phyloP scores from a whole-genome alignment of 2,888 invertebrate genomes.

The Ommatoiulus sabulosus region DNA sequence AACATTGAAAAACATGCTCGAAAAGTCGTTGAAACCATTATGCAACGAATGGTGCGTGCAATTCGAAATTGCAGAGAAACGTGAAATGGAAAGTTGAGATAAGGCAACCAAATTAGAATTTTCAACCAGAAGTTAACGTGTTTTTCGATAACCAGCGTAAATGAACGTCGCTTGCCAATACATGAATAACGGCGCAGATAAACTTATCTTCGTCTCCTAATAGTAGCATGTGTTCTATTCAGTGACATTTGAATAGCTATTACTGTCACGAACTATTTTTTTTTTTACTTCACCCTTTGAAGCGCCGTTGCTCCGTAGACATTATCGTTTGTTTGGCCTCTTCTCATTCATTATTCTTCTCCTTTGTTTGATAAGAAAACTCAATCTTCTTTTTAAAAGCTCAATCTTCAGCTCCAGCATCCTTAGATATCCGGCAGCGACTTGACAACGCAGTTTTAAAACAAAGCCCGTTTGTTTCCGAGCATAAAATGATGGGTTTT shows the following conservation, averaged over 20 bases:
- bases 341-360: conserved; percentile 19
- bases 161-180: too few relatives aligned
- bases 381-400: conserved; percentile 20
- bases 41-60: too few relatives aligned
- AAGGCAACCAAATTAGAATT: too few relatives aligned
- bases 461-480: not conserved
- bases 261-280: not conserved
- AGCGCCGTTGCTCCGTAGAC: not conserved
- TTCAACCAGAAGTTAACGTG: not conserved
- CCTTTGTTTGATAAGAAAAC: conserved; percentile 27
- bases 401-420: not conserved
- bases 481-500: conserved; percentile 12
- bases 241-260: conserved; percentile 1
- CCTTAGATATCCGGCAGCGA: not conserved
- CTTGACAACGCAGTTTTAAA: conserved; percentile 19
- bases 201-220: not conserved
- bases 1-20: too few relatives aligned
- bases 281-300: not conserved
- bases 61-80: too few relatives aligned
- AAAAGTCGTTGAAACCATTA: too few relatives aligned
- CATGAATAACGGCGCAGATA: not conserved
- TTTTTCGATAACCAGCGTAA: not conserved
- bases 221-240: conserved; percentile 17
- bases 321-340: conserved; percentile 1
- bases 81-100: too few relatives aligned